Conservation (phyloP, 2,888 invertebrate species). For the Sipha maydis region DNA sequence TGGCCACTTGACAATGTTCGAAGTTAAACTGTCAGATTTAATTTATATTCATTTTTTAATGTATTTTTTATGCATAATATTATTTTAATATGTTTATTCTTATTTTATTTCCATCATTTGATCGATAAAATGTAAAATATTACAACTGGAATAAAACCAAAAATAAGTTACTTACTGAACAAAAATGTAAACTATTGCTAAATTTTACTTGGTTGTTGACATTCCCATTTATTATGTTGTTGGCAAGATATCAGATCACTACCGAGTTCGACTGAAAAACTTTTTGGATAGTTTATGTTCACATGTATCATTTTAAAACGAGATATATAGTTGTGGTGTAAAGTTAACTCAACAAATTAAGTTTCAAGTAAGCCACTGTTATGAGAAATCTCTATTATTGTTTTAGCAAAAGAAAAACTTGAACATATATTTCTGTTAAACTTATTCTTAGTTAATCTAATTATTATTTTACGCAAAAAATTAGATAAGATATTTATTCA, state of each 20-base stretch:
- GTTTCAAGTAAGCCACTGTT: neutral
- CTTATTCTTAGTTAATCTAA: neutral
- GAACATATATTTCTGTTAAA: neutral
- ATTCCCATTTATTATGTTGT: conserved; percentile 28
- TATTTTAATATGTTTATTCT: neutral
- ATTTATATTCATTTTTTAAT: too few relatives aligned
- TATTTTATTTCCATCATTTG: neutral
- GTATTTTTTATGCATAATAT: too few relatives aligned
- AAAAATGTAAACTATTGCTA: neutral
- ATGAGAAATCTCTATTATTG: neutral
- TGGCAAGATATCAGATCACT: conserved; percentile 33
- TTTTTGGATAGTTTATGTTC: neutral
- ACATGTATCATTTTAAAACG: conserved; percentile 22
- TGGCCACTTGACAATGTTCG: too few relatives aligned
- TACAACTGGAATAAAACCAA: neutral
- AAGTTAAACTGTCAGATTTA: too few relatives aligned
- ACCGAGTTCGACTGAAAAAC: neutral
- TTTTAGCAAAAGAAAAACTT: neutral
- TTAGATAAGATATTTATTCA: too few relatives aligned
- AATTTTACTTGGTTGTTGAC: neutral
- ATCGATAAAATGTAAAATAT: neutral
- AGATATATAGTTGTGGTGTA: conserved; percentile 8
- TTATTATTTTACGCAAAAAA: too few relatives aligned
- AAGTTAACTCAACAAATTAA: neutral
- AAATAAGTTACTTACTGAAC: neutral